Conservation (phyloP, 2,888 invertebrate species). For the Drosophila peninsularis region DNA sequence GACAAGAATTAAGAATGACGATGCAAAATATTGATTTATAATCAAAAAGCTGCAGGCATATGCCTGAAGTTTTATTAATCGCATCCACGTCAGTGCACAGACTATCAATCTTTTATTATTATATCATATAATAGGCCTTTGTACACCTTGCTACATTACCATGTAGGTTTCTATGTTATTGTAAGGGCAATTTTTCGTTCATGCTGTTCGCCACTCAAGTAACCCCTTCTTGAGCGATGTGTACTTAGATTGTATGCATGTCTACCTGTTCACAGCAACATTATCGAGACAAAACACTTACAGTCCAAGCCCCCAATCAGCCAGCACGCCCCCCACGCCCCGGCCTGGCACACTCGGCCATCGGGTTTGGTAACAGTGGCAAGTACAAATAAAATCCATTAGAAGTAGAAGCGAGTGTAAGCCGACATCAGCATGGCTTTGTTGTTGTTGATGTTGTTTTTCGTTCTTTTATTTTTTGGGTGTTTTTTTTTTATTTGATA, state of each 20-base stretch:
- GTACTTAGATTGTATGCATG: neutral
- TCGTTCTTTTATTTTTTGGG: constrained; percentile 32
- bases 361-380: constrained; percentile 51
- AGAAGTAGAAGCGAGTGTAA: constrained; percentile 67
- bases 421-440: constrained; percentile 53
- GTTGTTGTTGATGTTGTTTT: constrained; percentile 1
- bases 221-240: constrained; percentile 5
- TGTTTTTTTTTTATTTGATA: constrained; percentile 31
- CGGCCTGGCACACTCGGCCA: neutral
- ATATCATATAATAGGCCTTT: constrained; percentile 8
- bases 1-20: neutral
- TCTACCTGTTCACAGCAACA: constrained; percentile 25
- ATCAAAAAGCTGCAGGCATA: neutral
- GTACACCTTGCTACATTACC: neutral
- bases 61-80: constrained; percentile 5
- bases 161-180: constrained; percentile 8
- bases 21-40: constrained; percentile 2
- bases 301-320: neutral
- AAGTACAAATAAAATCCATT: constrained; percentile 78
- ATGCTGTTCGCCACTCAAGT: constrained; percentile 3
- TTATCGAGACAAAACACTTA: constrained; percentile 34
- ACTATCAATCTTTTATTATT: constrained; percentile 22
- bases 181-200: neutral
- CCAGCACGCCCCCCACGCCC: neutral
- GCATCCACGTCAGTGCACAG: neutral